Conservation (phyloP, 2,888 invertebrate genomes). For the Sepioteuthis lessoniana region DNA sequence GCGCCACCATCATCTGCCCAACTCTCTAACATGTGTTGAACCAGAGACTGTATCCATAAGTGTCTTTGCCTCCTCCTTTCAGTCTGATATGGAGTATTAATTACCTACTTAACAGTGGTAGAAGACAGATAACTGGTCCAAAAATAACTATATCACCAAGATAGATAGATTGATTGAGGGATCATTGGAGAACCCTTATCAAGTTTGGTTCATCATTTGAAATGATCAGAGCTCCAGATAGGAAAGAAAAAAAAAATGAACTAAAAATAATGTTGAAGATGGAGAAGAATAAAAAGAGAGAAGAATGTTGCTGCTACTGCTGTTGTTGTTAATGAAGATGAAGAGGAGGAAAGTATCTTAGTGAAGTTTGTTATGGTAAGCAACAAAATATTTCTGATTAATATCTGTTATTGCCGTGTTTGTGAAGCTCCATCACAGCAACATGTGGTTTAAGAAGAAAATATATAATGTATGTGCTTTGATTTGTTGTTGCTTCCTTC, state of each 20-base stretch:
- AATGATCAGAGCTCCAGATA: neutral
- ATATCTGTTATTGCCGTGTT: neutral
- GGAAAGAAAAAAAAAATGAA: neutral
- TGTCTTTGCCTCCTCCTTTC: constrained; percentile 33
- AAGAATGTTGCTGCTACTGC: neutral
- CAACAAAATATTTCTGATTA: neutral
- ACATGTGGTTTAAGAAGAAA: neutral
- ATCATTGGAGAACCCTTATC: constrained; percentile 33
- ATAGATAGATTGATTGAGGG: constrained; percentile 24
- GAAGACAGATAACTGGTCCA: neutral
- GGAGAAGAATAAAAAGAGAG: neutral
- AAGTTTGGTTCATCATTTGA: neutral
- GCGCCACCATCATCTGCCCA: constrained; percentile 12
- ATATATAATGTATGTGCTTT: neutral
- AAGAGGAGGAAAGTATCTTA: neutral
- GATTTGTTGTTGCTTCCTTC: neutral
- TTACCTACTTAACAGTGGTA: constrained; percentile 16
- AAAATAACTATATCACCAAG: neutral
- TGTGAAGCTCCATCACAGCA: constrained; percentile 33
- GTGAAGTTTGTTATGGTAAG: constrained; percentile 20
- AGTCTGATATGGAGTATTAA: constrained; percentile 20
- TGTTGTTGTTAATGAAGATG: neutral
- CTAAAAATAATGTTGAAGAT: neutral
- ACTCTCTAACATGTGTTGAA: constrained; percentile 8
- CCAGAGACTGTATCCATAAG: constrained; percentile 23